Conservation (phyloP, 2,113 vertebrate species). For the Petaurus breviceps region DNA sequence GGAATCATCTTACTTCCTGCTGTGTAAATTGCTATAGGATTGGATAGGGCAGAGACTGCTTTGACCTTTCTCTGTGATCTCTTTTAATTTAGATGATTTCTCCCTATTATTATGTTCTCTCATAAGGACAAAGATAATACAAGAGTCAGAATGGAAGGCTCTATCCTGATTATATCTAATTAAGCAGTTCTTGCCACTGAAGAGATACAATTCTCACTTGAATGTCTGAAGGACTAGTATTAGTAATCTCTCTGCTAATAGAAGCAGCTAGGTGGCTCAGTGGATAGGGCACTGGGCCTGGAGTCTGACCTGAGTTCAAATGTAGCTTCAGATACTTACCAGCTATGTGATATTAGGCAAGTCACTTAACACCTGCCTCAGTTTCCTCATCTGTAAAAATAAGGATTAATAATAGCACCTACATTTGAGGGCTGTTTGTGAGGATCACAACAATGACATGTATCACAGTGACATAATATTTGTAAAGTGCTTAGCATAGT, state of each 20-base stretch:
- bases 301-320: background rate
- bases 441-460: background rate
- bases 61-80: constrained; percentile 10
- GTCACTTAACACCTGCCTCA: background rate
- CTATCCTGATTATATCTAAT: background rate
- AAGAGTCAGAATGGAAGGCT: background rate
- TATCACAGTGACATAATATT: background rate
- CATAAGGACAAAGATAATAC: background rate
- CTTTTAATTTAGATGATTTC: background rate
- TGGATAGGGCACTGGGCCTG: background rate
- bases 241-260: background rate
- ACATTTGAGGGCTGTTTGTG: background rate
- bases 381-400: background rate
- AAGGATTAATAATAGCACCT: background rate
- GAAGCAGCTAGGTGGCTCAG: background rate
- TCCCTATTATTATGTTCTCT: constrained; percentile 13
- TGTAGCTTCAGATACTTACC: background rate
- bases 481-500: background rate
- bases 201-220: background rate
- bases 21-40: background rate
- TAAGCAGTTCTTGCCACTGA: background rate
- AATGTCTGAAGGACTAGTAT: background rate
- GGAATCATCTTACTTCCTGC: background rate
- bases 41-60: background rate
- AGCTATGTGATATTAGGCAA: background rate